These are phyloP conservation scores for Mesaphorura yosii DNA, from an alignment of 1,140 invertebrate species.

Conservation along the genomic window DNA sequence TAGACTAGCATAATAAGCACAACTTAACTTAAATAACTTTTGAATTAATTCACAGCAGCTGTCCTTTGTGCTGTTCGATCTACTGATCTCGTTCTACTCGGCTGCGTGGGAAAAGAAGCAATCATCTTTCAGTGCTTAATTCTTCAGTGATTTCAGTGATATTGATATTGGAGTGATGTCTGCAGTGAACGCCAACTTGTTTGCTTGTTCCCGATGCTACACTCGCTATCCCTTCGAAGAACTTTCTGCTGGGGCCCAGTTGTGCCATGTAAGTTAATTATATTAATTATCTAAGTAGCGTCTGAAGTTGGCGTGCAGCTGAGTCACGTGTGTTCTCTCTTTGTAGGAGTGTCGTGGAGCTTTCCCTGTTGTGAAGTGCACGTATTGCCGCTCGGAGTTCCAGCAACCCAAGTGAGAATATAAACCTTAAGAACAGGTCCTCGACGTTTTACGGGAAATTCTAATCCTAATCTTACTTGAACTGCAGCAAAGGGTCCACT, in stretches of 20 bases:
- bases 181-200: constrained; percentile 47
- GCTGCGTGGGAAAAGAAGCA: too few relatives aligned
- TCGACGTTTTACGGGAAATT: neutral
- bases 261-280: constrained; percentile 69
- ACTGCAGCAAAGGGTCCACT: constrained; percentile 65
- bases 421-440: neutral
- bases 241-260: constrained; percentile 81
- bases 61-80: too few relatives aligned
- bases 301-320: constrained; percentile 7
- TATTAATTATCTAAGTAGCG: neutral
- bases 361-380: constrained; percentile 90
- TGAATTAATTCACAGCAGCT: too few relatives aligned
- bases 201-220: constrained; percentile 90
- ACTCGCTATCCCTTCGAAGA: constrained; percentile 90
- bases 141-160: too few relatives aligned
- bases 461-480: neutral
- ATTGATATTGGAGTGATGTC: too few relatives aligned
- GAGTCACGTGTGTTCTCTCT: constrained; percentile 12
- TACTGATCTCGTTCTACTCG: too few relatives aligned
- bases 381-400: constrained; percentile 93
- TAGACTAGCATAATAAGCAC: too few relatives aligned
- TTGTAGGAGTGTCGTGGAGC: constrained; percentile 81
- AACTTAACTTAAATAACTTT: too few relatives aligned
- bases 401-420: constrained; percentile 72
- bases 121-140: too few relatives aligned